Base-by-base conservation (phyloP, 2,797 vertebrate species). In the Lepilemur septentrionalis region DNA sequence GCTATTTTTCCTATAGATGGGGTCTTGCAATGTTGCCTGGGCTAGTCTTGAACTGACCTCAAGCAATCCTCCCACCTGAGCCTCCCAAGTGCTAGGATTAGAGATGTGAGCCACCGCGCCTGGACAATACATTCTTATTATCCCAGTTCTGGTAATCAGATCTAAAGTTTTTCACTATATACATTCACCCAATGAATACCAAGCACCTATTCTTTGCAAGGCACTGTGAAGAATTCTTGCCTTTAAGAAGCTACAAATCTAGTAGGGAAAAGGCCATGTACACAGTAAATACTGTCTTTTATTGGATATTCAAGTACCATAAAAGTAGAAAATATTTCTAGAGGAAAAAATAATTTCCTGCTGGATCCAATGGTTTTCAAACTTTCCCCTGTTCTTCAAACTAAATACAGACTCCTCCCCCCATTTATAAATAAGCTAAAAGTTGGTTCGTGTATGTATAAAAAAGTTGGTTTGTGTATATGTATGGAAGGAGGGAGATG, bases 221-320 rank as follows among this genome's bases (percentile, higher is more conserved):
- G 63, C 95, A 97, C 55, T 41, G 38, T 59, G 20, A 65, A 87
- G n/a, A 96, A 93, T 35, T 86, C n/a, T 82, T 94, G 72, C 32
- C 81, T 91, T 85, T 90, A 95, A 91, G 63, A 91, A 95, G 63
- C 50, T 52, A 69, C 28, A 76, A 46, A 43, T 70, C 67, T 48
- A 50, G 48, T 43, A 65, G 8, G 59, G 35, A 75, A 91, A 94
- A 69, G 61, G 32, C 70, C 86, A 83, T 43, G 25, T 70, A 81
- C 23, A 90, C 4, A 79, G 20, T 55, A 20, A 91, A 94, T 63
- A 59, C 12, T 92, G 23, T 91, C 57, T 79, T 89, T 95, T 90
- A 80, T 73, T 85, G 92, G 70, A 69, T 67, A 89, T 32, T 93
- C 73, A 91, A 72, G 7, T 92, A 38, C 55, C 41, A 84, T 43